Evolutionary conservation across 30 jellyfish, hydroid and myxozoan species (phyloP).

Genomic region (Euphysa ruthae): DNA sequence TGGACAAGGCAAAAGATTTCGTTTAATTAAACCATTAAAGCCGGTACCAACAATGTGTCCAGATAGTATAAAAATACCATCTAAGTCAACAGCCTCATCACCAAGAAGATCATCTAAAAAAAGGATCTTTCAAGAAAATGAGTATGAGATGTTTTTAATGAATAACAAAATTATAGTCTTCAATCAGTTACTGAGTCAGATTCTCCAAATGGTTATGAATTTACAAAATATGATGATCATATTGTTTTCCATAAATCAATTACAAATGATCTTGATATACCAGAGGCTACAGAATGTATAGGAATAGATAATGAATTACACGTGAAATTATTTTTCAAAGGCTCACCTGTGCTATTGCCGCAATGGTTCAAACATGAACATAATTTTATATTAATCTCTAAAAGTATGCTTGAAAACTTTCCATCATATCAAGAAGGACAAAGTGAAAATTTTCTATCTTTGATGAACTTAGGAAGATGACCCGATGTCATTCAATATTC

Average conservation of each 20-base stretch:
- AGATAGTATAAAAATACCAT: not conserved
- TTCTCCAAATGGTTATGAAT: not conserved
- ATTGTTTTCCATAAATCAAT: not conserved
- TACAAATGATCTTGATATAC: not conserved
- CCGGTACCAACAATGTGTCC: not conserved
- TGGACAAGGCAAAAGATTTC: not conserved
- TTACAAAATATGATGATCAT: not conserved
- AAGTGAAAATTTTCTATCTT: not conserved
- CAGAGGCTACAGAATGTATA: not conserved
- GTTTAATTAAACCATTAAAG: not conserved
- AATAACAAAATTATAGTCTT: not conserved
- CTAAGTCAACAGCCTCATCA: not conserved
- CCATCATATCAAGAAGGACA: not conserved
- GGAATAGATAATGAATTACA: not conserved
- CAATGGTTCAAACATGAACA: not conserved
- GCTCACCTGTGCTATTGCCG: not conserved
- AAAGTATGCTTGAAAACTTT: not conserved
- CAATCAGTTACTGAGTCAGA: not conserved
- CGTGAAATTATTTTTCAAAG: not conserved
- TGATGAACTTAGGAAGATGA: no score
- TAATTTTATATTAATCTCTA: not conserved
- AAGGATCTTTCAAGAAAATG: not conserved
- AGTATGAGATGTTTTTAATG: not conserved
- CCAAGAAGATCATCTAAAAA: not conserved
- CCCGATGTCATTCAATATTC: not conserved